Evolutionary conservation across 2,888 invertebrate species (phyloP).

Genomic region (Eucera pruinosa): DNA sequence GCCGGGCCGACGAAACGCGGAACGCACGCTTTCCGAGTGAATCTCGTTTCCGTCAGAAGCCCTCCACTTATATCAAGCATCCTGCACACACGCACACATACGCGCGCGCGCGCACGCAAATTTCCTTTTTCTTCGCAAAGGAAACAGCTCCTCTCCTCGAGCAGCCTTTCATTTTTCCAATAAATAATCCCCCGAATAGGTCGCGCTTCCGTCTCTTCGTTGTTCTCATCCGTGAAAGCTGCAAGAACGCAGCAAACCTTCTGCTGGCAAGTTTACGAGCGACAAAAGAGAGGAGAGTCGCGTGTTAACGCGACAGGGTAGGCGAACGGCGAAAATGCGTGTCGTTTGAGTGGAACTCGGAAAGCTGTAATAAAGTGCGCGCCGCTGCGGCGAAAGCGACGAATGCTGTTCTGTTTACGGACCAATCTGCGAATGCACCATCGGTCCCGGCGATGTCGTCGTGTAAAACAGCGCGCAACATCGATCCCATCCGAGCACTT

Average conservation of each 20-base stretch:
- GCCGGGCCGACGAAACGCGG: too few species aligned
- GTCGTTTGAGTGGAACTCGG: neutral
- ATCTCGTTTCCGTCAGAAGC: neutral
- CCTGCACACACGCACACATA: neutral
- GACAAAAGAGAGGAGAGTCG: neutral
- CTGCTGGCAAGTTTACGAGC: neutral
- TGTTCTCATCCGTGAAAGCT: neutral
- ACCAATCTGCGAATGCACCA: slow-evolving; percentile 52
- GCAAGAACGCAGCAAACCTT: neutral
- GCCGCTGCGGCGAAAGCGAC: slow-evolving; percentile 23
- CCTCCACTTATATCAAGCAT: neutral
- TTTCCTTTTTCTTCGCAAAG: neutral
- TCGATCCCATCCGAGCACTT: slow-evolving; percentile 47
- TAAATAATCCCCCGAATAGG: slow-evolving; percentile 1
- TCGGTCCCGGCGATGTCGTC: slow-evolving; percentile 18
- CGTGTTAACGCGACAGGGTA: neutral
- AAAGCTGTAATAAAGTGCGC: slow-evolving; percentile 37
- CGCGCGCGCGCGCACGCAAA: too few species aligned
- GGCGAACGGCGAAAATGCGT: neutral
- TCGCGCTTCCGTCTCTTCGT: slow-evolving; percentile 24
- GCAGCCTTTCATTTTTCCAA: slow-evolving; percentile 3
- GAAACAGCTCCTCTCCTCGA: neutral
- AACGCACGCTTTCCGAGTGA: neutral
- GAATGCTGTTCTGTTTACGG: slow-evolving; percentile 42
- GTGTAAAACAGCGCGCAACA: slow-evolving; percentile 51